Base-by-base conservation (phyloP, 1,140 invertebrate species). In the Streblospio benedicti region DNA sequence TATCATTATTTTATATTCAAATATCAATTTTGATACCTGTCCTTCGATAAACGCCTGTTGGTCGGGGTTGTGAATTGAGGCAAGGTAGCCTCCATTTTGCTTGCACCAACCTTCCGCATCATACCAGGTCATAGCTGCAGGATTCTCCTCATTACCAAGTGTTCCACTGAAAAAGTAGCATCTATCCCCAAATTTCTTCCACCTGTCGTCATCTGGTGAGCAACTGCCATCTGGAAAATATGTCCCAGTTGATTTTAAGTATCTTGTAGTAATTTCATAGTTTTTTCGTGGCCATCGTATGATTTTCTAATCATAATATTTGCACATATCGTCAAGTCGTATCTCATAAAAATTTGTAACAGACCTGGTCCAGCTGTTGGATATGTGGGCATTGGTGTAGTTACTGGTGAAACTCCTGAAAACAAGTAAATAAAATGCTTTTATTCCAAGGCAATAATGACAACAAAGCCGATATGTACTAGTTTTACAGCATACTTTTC, bases 41-140 rank as follows among this genome's bases (percentile, higher is more conserved):
- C 44, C 44, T 47, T 47, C 44, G 44, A 47, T 18, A 25, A 47
- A 47, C 4, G n/a, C n/a, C 18, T 47, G 44, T 47, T 47, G n/a
- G 27, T 47, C 44, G 4, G 27, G 4, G 4, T n/a, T 47, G n/a
- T 47, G 44, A 18, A 47, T 4, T 6, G 44, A 47, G 5, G 18
- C 44, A 18, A 47, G 44, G n/a, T 47, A 25, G 18, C 44, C 44
- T 20, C 44, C 44, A 18, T 47, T 20, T 47, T 47, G 44, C 9
- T 18, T 5, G 18, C 44, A 47, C 5, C n/a, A n/a, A 18, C 27
- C 27, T 18, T 47, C 44, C 5, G 44, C 44, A 47, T 47, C 27
- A 25, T 47, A 47, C 44, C 44, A 47, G 5, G 18, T 47, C 9
- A 47, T 20, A n/a, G 18, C 44, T 5, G 44, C 18, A 18, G 44